These are phyloP conservation scores for Epizoanthus stellaris DNA, from an alignment of 92 coral and sea anemone species.

Conservation along the genomic window DNA sequence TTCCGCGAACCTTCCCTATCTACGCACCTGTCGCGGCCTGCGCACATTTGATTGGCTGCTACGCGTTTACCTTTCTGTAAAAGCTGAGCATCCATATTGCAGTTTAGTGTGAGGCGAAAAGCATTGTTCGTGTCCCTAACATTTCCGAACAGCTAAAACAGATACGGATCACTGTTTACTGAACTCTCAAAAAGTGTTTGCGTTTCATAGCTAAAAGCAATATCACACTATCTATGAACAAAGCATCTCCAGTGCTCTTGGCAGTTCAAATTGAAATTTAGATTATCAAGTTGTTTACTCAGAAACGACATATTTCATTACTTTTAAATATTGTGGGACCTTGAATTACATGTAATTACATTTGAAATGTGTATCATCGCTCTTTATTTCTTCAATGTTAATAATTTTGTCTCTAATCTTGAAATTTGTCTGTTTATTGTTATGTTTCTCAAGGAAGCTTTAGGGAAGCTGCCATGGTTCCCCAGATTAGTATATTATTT, in stretches of 20 bases:
- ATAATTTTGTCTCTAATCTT: neutral
- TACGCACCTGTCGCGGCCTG: conserved; percentile 7
- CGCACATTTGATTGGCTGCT: conserved; percentile 21
- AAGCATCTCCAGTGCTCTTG: conserved; percentile 7
- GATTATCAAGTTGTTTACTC: conserved; percentile 33
- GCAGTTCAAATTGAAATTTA: conserved; percentile 35
- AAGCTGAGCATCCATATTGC: neutral
- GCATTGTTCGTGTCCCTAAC: neutral
- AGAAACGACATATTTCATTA: conserved; percentile 27
- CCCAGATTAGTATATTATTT: neutral
- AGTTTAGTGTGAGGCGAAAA: conserved; percentile 3
- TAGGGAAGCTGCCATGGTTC: neutral
- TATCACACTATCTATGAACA: conserved; percentile 9
- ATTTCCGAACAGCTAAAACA: conserved; percentile 30
- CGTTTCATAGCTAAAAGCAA: conserved; percentile 26
- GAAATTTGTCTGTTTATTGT: neutral
- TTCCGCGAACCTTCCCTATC: conserved; percentile 15
- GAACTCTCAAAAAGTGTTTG: conserved; percentile 39
- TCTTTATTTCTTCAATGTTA: neutral
- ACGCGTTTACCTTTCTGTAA: conserved; percentile 18
- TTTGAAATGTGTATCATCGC: neutral
- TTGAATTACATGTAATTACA: neutral
- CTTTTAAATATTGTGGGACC: conserved; percentile 1
- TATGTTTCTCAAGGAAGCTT: neutral
- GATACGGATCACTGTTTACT: conserved; percentile 40